phyloP scores from a whole-genome alignment of 2,113 vertebrate genomes.

The Nannospalax galili region DNA sequence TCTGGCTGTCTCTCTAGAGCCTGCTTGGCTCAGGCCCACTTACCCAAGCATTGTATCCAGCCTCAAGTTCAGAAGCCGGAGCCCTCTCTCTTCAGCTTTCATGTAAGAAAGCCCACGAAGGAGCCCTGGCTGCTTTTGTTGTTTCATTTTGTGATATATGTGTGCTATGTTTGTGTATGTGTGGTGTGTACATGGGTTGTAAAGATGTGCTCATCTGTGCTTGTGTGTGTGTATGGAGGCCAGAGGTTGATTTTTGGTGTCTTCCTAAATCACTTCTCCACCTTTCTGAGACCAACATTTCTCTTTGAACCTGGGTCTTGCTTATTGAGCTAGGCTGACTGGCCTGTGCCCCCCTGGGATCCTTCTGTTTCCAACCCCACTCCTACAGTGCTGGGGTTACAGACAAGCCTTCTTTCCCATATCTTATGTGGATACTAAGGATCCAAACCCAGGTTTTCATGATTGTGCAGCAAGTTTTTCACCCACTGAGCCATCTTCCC shows the following conservation, averaged over 20 bases:
- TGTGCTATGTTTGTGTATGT: background rate
- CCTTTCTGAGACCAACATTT: background rate
- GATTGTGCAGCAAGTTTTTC: background rate
- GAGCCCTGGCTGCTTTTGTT: background rate
- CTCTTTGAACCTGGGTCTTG: background rate
- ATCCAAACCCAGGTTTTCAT: background rate
- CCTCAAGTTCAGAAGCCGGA: too few species aligned
- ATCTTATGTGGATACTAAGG: background rate
- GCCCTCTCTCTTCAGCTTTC: too few species aligned
- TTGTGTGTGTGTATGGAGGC: background rate
- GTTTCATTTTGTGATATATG: background rate
- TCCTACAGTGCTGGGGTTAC: background rate
- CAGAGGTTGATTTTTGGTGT: too few species aligned
- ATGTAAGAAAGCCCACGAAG: background rate
- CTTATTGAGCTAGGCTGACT: background rate
- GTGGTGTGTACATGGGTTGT: background rate
- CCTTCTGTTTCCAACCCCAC: background rate
- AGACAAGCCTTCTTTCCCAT: background rate
- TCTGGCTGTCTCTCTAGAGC: background rate
- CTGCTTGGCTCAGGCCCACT: background rate
- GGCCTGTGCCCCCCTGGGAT: background rate
- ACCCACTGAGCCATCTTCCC: background rate
- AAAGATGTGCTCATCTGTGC: background rate
- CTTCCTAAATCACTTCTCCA: background rate
- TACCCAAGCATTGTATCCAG: too few species aligned